Conservation (phyloP, 2,113 vertebrate genomes). For the Dasyurus viverrinus region DNA sequence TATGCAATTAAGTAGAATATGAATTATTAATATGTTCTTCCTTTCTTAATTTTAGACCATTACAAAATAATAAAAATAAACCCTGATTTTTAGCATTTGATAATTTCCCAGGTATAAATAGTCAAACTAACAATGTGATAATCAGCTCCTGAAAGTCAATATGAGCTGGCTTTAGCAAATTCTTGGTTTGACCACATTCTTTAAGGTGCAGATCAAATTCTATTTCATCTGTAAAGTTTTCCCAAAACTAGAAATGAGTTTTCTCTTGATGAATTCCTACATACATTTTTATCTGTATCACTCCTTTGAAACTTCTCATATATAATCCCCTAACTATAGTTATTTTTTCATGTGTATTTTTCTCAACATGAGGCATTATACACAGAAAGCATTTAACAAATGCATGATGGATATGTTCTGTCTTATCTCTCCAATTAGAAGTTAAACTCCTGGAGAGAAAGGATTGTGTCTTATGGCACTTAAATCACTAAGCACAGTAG, state of each 20-base stretch:
- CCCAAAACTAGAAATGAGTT: neutral
- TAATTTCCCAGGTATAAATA: neutral
- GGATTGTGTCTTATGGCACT: neutral
- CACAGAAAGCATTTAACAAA: slow-evolving; percentile 6
- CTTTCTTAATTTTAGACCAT: neutral
- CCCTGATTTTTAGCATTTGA: neutral
- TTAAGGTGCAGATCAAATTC: neutral
- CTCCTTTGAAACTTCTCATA: neutral
- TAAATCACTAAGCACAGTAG: neutral
- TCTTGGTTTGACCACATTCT: neutral
- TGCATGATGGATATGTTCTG: neutral
- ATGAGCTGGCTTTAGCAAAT: neutral
- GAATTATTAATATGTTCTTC: neutral
- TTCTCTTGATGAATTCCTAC: neutral
- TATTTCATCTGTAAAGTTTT: neutral
- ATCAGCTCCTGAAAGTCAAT: neutral
- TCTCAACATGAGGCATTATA: neutral
- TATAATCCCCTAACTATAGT: neutral
- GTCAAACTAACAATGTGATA: neutral
- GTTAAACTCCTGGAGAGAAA: neutral
- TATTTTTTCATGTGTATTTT: neutral
- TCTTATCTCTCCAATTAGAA: neutral
- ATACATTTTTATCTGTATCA: neutral
- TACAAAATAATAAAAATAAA: neutral
- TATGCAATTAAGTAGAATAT: neutral